Evolutionary conservation across 1,140 invertebrate genomes (phyloP), one percentile per base, ranked within the genome.

Genomic region (Macrostomum lignano): DNA sequence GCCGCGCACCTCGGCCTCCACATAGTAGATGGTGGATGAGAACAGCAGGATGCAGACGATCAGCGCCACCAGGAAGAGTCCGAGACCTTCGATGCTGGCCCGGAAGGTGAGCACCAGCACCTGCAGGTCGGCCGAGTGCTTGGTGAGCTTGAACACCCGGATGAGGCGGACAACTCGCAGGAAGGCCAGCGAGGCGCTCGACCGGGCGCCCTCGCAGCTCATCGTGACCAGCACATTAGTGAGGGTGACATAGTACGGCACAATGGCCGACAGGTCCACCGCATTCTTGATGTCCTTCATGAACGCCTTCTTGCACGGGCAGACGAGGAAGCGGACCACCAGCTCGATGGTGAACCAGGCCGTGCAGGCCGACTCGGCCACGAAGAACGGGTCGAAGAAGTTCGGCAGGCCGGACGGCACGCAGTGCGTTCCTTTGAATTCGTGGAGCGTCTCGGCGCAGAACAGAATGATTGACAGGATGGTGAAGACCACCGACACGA

Each of bases 261-360:
- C 84, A 67, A 93, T 86, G 55, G 82, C 81, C 65, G 84, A 79
- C 62, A 91, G 79, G 61, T 93, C 84, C 63, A 93, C 86, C 60
- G 82, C 75, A 66, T 93, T 93, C 76, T 91, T 84, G 60, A 91
- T 77, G 67, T 86, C 79, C 61, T 75, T 73, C 67, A 79, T 79
- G 68, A 84, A 86, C 64, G 77, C 75, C 50, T 82, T 66, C 41
- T 61, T 62, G 33, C 46, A 49, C 3, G 61, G 61, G 32, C 52
- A 55, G 1, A 53, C 48, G 4, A 47, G 35, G 21, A 63, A 46
- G 7, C 61, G 51, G 3, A 52, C 36, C 4, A 58, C 14, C 14
- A 62, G 52, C 41, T 63, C 61, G 3, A 59, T 29, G 2, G 61
- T 58, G 44, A 63, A 63, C 47, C 60, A 63, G 2, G 50, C 35